Conservation (phyloP, 1,140 invertebrate species). For the Hypothenemus hampei region DNA sequence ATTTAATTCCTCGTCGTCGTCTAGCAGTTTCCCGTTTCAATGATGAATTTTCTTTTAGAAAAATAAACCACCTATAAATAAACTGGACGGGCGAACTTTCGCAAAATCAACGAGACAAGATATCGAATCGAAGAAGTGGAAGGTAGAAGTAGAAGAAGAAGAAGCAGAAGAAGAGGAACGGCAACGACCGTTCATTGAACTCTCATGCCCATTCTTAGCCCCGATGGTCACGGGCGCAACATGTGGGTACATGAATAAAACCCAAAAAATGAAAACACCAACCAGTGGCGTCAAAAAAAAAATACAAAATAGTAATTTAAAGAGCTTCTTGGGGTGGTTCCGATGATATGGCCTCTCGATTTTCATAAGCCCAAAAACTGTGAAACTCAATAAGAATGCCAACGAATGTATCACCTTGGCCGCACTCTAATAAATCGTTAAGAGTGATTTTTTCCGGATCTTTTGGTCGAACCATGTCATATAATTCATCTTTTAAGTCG, state of each 20-base stretch:
- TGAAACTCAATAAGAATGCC: slow-evolving; percentile 94
- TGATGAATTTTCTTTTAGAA: too few species aligned
- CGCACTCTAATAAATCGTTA: slow-evolving; percentile 72
- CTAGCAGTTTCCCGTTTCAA: too few species aligned
- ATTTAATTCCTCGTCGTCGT: too few species aligned
- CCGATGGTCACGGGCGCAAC: not conserved
- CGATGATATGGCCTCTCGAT: slow-evolving; percentile 72
- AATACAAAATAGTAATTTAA: slow-evolving; percentile 2
- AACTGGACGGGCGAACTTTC: too few species aligned
- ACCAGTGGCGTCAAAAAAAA: not conserved
- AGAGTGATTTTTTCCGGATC: slow-evolving; percentile 83
- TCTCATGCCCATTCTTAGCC: too few species aligned
- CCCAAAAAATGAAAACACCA: not conserved
- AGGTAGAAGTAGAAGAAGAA: slow-evolving; percentile 10
- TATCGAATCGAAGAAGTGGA: too few species aligned
- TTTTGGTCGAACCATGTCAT: slow-evolving; percentile 93
- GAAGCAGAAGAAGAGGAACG: slow-evolving; percentile 1
- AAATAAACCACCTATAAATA: too few species aligned
- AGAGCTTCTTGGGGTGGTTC: slow-evolving; percentile 44
- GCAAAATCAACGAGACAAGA: too few species aligned
- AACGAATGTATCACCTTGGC: slow-evolving; percentile 88
- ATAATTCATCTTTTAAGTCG: slow-evolving; percentile 96
- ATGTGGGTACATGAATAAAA: not conserved
- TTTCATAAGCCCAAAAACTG: slow-evolving; percentile 95
- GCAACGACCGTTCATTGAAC: slow-evolving; percentile 12